These are phyloP conservation scores for Muscicapa adusta DNA, from an alignment of 2,113 vertebrate genomes.

Conservation along the genomic window DNA sequence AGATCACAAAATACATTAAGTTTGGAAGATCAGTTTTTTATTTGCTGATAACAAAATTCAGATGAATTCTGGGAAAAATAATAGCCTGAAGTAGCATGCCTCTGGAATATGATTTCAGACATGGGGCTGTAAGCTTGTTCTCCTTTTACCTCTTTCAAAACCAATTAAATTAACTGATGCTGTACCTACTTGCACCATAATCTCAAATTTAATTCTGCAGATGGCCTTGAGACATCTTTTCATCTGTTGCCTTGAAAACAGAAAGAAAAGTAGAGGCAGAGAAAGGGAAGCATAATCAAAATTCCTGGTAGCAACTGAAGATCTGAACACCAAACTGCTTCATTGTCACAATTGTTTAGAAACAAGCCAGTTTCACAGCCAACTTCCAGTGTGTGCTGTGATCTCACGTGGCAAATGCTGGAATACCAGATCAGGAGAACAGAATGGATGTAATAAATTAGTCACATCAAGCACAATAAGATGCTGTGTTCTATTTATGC, in stretches of 20 bases:
- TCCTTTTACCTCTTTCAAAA: slow-evolving; percentile 19
- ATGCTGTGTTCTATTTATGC: not conserved
- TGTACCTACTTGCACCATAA: not conserved
- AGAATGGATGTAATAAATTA: not conserved
- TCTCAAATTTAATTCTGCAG: slow-evolving; percentile 24
- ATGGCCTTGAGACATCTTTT: slow-evolving; percentile 9
- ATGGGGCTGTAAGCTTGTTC: not conserved
- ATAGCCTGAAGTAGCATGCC: not conserved
- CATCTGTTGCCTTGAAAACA: not conserved
- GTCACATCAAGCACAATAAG: not conserved
- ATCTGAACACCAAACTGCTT: not conserved
- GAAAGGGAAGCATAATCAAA: not conserved
- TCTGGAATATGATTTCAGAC: not conserved
- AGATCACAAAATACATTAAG: slow-evolving; percentile 13
- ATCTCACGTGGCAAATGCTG: not conserved
- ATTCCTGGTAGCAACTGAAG: not conserved
- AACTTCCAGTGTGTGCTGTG: not conserved
- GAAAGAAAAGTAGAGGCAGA: not conserved
- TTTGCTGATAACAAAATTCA: slow-evolving; percentile 20
- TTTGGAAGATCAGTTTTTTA: not conserved
- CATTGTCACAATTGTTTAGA: slow-evolving; percentile 1
- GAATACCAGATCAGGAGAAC: not conserved
- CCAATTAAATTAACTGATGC: slow-evolving; percentile 34
- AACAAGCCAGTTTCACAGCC: no score
- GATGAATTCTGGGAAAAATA: not conserved